phyloP scores from a whole-genome alignment of 2,113 vertebrate species.

The Trematomus loennbergii region DNA sequence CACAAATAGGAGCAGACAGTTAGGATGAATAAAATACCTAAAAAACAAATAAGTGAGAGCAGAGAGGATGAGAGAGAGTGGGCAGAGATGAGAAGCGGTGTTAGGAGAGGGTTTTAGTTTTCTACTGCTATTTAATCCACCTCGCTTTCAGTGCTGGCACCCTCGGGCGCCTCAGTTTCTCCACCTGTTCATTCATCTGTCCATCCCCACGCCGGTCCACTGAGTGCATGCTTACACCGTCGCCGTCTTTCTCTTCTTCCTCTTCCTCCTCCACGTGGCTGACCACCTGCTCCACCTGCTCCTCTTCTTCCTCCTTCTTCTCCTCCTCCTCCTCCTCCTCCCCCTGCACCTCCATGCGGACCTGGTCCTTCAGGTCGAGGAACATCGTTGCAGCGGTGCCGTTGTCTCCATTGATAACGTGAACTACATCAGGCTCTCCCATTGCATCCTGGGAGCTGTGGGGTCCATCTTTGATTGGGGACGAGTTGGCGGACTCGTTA shows the following conservation, averaged over 20 bases:
- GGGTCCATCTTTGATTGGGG: constrained; percentile 90
- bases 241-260: constrained; percentile 89
- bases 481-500: constrained; percentile 90
- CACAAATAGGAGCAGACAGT: constrained; percentile 43
- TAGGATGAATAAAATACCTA: constrained; percentile 13
- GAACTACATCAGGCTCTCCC: constrained; percentile 74
- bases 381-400: constrained; percentile 36
- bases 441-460: constrained; percentile 87
- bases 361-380: constrained; percentile 90
- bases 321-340: constrained; percentile 90
- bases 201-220: constrained; percentile 94
- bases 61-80: constrained; percentile 47
- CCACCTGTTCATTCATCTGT: constrained; percentile 97
- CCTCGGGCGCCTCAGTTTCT: constrained; percentile 94
- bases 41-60: constrained; percentile 11
- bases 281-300: constrained; percentile 84
- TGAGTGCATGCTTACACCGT: constrained; percentile 88
- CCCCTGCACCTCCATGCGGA: constrained; percentile 96
- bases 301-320: constrained; percentile 95
- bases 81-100: constrained; percentile 47
- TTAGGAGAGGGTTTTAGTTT: constrained; percentile 50
- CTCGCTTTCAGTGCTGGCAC: constrained; percentile 94
- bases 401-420: constrained; percentile 77
- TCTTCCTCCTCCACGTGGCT: constrained; percentile 81
- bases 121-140: constrained; percentile 85